Conservation (phyloP, 2,888 invertebrate genomes). For the Epinotia nisella region DNA sequence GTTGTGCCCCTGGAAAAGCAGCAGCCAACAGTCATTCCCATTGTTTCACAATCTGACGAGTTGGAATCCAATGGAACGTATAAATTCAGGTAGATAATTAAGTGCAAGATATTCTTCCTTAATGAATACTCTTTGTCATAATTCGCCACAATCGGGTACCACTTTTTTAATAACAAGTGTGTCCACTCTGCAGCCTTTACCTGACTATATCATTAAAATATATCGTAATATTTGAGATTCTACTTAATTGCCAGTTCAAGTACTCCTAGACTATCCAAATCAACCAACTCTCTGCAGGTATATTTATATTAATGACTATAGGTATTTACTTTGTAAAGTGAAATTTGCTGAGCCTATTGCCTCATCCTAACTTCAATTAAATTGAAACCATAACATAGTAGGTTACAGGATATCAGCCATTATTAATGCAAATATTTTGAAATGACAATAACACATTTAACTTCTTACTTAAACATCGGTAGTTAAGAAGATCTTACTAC, state of each 20-base stretch:
- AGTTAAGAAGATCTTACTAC: background rate
- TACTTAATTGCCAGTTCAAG: background rate
- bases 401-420: constrained; percentile 26
- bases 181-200: background rate
- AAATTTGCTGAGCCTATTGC: background rate
- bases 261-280: background rate
- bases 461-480: background rate
- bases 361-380: constrained; percentile 5
- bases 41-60: constrained; percentile 80
- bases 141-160: background rate
- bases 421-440: constrained; percentile 36
- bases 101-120: background rate
- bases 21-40: constrained; percentile 77
- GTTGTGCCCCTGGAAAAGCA: constrained; percentile 67
- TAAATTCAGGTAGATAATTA: constrained; percentile 82
- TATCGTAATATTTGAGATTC: background rate
- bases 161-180: background rate
- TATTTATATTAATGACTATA: no score
- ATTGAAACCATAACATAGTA: constrained; percentile 37
- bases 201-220: background rate
- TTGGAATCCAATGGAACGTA: constrained; percentile 81
- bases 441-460: constrained; percentile 6
- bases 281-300: background rate
- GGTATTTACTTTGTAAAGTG: no score
- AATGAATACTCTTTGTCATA: no score